Conservation (phyloP, 2,797 vertebrate species). For the Pterois miles region DNA sequence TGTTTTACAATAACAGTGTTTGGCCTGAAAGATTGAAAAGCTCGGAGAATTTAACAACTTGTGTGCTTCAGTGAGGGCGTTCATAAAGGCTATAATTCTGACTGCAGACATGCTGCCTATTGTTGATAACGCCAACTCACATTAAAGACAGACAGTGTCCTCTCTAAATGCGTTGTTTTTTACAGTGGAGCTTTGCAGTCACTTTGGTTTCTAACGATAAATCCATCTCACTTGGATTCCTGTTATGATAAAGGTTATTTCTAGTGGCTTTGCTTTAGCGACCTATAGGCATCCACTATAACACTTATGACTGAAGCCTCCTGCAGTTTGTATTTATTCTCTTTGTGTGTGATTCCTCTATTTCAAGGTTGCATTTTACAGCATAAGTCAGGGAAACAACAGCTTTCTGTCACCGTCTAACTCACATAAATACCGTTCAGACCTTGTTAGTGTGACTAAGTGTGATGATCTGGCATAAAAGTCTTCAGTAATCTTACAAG, state of each 20-base stretch:
- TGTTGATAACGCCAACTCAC: neutral
- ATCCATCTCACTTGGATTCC: neutral
- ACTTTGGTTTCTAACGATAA: neutral
- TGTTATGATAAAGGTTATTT: neutral
- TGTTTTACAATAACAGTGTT: constrained; percentile 18
- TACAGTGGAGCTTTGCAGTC: neutral
- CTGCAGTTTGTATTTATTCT: neutral
- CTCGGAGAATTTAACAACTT: constrained; percentile 5
- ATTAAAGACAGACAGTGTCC: neutral
- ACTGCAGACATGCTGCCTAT: neutral
- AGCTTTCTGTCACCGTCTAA: neutral
- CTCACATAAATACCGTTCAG: neutral
- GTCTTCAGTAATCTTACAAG: neutral
- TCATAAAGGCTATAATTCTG: neutral
- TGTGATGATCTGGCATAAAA: neutral
- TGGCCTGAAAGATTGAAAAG: constrained; percentile 13
- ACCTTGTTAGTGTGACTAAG: neutral
- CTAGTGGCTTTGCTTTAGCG: neutral
- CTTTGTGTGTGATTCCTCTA: neutral
- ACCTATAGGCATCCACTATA: neutral
- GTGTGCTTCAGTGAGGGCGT: neutral
- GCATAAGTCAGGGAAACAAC: neutral
- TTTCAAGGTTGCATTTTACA: neutral
- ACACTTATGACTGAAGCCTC: neutral
- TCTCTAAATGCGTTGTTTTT: neutral